Evolutionary conservation across 1,140 invertebrate genomes (phyloP), one percentile per base, ranked within the genome.

Genomic region (Dinoponera quadriceps): DNA sequence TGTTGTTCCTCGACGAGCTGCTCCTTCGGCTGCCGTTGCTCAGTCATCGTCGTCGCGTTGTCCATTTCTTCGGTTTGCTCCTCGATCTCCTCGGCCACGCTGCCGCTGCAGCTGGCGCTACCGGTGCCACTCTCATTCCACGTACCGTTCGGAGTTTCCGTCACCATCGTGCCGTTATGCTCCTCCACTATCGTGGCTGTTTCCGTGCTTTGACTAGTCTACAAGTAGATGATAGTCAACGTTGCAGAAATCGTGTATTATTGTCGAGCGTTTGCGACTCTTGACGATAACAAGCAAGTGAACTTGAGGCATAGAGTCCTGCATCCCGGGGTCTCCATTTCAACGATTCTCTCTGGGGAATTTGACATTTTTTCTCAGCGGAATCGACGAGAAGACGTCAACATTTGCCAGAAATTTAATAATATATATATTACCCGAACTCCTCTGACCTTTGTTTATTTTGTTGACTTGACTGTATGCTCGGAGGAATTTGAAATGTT

Each of bases 141-240:
- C 27, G 20, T 86, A 0, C 78, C 91, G 25, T 92, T 92, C 5
- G 84, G 75, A 27, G 77, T 71, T 54, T 93, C 90, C 11, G 78
- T 62, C 27, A 83, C 14, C 18, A 80, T 48, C 29, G 84, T 82
- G 63, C 16, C 33, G 0, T 87, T 90, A n/a, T 92, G 84, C 18
- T 88, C 91, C 49, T 93, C 89, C 9, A 92, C 72, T 51, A 92
- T 63, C 16, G 89, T 33, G 14, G 87, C 87, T 20, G 85, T 90
- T 68, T 93, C 92, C 13, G 85, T 63, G 62, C 82, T 83, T 57
- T 92, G 92, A 62, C 83, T 86, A 48, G 74, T 85, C 93, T 94
- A 57, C 29, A 77, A 77, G 71, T 44, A 62, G 65, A 69, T 65
- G 51, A 16, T 20, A 2, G 38, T 33, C 38, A 44, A 11, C 38